Conservation (phyloP, 2,797 vertebrate genomes). For the Acipenser ruthenus region DNA sequence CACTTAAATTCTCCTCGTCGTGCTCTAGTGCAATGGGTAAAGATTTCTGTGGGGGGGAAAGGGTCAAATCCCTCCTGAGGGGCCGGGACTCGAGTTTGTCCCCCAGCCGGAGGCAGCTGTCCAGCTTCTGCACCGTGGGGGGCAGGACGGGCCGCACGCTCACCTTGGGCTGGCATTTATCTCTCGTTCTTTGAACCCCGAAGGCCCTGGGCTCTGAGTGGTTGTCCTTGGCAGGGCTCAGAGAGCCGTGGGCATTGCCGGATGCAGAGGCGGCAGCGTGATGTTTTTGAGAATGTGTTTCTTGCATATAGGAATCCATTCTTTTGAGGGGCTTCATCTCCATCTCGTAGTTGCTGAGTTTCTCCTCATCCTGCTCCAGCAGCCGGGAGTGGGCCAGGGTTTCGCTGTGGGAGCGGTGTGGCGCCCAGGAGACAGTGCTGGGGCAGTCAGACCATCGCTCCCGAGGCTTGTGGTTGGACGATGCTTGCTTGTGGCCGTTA, state of each 20-base stretch:
- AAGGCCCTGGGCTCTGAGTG: constrained; percentile 68
- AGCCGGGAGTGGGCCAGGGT: constrained; percentile 65
- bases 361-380: constrained; percentile 87
- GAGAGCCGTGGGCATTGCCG: constrained; percentile 41
- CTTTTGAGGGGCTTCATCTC: constrained; percentile 95
- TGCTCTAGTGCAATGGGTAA: constrained; percentile 80
- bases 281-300: constrained; percentile 72
- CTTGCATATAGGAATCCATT: constrained; percentile 74
- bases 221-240: constrained; percentile 62
- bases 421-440: constrained; percentile 72
- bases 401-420: constrained; percentile 65
- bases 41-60: constrained; percentile 87
- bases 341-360: constrained; percentile 92
- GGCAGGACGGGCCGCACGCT: constrained; percentile 43
- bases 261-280: constrained; percentile 47
- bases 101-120: constrained; percentile 53
- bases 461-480: constrained; percentile 80
- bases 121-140: constrained; percentile 73
- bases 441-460: constrained; percentile 80
- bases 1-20: constrained; percentile 67
- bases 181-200: constrained; percentile 70
- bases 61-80: constrained; percentile 84
- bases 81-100: constrained; percentile 78
- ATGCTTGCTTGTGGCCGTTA: constrained; percentile 72
- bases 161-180: constrained; percentile 73